phyloP scores from a whole-genome alignment of 1,140 invertebrate species.

The Pinna nobilis region DNA sequence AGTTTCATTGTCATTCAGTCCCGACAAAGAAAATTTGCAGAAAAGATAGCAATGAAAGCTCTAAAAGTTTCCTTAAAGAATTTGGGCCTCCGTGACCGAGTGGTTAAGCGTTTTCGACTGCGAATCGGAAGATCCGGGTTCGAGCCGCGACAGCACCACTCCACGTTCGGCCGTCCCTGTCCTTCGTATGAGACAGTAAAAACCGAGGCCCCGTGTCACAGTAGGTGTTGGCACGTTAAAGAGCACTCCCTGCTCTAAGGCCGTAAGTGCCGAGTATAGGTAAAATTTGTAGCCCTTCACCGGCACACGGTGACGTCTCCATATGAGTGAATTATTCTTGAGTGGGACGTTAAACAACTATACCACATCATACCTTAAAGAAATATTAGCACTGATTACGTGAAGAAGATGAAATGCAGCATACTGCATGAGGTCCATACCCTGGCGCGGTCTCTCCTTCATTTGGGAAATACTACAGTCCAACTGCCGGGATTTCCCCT shows the following conservation, averaged over 20 bases:
- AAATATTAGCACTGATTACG: background rate
- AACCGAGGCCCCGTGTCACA: too few species aligned
- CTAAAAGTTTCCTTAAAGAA: too few species aligned
- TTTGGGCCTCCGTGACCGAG: too few species aligned
- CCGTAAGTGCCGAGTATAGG: background rate
- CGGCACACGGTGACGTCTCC: background rate
- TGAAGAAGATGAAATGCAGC: background rate
- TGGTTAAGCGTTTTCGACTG: too few species aligned
- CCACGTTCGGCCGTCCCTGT: too few species aligned
- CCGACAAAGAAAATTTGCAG: too few species aligned
- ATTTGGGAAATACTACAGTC: background rate
- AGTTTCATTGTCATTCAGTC: too few species aligned
- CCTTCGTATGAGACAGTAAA: too few species aligned
- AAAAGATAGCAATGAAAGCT: too few species aligned
- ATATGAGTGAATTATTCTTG: background rate
- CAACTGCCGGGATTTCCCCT: background rate
- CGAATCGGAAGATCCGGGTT: too few species aligned
- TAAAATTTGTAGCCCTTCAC: background rate
- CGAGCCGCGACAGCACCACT: too few species aligned
- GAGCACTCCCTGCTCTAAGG: background rate
- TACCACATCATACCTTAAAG: background rate
- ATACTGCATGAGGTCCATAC: background rate
- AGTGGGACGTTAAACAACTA: background rate
- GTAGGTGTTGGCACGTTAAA: too few species aligned
- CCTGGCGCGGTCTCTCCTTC: background rate